A percentile compares a stretch with the other conserved stretches of the same genome.
phyloP scores from a whole-genome alignment of 2,113 vertebrate species.

The Indicator maculatus region DNA sequence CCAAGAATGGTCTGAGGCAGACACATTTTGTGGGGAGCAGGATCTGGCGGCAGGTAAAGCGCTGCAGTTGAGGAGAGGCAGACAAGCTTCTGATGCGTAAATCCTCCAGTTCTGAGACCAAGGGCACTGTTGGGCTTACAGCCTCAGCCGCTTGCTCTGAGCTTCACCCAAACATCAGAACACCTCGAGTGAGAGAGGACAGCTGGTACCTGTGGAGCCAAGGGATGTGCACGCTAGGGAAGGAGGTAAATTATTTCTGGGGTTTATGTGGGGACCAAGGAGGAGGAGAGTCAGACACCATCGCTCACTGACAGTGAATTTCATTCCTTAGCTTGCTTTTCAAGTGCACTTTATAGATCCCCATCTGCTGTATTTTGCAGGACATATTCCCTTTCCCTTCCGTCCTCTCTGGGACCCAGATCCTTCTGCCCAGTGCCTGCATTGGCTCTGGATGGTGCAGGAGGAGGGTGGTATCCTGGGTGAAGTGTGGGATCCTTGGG shows the following conservation, averaged over 20 bases:
- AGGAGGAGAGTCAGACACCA: not conserved
- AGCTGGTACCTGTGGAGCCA: not conserved
- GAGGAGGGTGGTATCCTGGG: not conserved
- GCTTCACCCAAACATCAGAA: not conserved
- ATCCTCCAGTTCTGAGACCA: slow-evolving; percentile 40
- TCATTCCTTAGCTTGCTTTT: not conserved
- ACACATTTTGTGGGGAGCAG: not conserved
- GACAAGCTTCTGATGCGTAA: slow-evolving; percentile 41
- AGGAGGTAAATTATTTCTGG: slow-evolving; percentile 26
- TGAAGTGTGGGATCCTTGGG: not conserved
- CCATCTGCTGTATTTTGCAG: not conserved
- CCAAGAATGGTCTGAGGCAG: not conserved
- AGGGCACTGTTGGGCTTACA: not conserved
- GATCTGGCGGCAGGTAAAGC: not conserved
- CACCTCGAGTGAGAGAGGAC: not conserved
- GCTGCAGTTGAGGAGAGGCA: slow-evolving; percentile 27
- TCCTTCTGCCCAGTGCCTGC: not conserved
- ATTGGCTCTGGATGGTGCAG: not conserved
- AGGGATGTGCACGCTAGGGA: not conserved
- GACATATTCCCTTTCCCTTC: not conserved
- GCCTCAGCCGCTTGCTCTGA: not conserved
- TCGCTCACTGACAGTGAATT: not conserved
- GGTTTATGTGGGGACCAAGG: not conserved
- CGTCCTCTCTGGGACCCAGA: not conserved
- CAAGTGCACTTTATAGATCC: not conserved